Evolutionary conservation across 2,113 vertebrate species (phyloP).

Genomic region (Corapipo altera): DNA sequence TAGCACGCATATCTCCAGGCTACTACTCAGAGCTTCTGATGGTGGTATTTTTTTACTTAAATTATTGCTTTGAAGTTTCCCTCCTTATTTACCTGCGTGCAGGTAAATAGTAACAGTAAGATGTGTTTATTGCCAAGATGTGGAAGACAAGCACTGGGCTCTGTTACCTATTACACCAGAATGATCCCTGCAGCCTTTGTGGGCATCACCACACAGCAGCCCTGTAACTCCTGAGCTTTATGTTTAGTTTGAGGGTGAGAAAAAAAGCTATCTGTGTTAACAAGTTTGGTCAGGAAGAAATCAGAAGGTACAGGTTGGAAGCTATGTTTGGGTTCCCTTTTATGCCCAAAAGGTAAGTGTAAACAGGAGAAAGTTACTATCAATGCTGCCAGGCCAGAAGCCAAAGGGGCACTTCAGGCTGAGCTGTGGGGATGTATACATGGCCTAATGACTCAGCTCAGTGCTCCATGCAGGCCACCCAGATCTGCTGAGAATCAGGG

Average conservation of each 20-base stretch:
- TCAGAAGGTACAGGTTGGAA: background rate
- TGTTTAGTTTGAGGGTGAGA: background rate
- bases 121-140: background rate
- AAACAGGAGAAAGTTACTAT: background rate
- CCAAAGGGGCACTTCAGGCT: fast-evolving
- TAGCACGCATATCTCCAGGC: background rate
- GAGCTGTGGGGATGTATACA: background rate
- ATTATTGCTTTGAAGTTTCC: background rate
- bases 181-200: background rate
- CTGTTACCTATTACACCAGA: background rate
- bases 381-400: background rate
- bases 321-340: background rate
- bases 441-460: background rate
- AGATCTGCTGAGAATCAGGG: background rate
- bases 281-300: background rate
- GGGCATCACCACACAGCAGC: background rate
- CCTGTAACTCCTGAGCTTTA: background rate
- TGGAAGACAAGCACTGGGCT: background rate
- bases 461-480: background rate
- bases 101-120: too few relatives aligned
- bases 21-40: background rate
- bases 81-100: background rate
- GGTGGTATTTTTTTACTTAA: background rate
- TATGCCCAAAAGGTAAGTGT: background rate
- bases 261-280: background rate